Percentiles rank a stretch among this genome's conserved stretches.
Evolutionary conservation across 2,888 invertebrate species (phyloP).

Genomic region (Tiliacea aurago): DNA sequence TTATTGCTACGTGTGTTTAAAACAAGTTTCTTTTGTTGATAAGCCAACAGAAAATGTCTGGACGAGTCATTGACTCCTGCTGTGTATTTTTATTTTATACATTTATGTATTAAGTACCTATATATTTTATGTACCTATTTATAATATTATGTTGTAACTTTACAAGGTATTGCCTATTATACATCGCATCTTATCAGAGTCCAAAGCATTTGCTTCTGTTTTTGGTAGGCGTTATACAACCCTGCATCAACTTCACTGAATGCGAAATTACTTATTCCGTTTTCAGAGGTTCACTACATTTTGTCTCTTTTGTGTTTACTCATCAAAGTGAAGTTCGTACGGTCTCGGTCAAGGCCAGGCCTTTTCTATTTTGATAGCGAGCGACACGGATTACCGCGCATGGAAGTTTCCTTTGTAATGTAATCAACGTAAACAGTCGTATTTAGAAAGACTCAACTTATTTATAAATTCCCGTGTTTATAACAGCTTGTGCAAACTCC

Average conservation of each 20-base stretch:
- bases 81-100: conserved; percentile 66
- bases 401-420: conserved; percentile 44
- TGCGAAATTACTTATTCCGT: conserved; percentile 20
- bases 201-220: neutral
- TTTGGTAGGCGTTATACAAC: conserved; percentile 10
- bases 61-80: conserved; percentile 80
- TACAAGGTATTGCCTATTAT: neutral
- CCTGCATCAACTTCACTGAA: too few species aligned
- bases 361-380: conserved; percentile 43
- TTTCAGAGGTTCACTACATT: conserved; percentile 13
- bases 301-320: conserved; percentile 28
- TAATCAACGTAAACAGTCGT: conserved; percentile 40
- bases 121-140: too few species aligned
- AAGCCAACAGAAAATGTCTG: conserved; percentile 80
- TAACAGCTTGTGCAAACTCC: conserved; percentile 1
- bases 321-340: conserved; percentile 34
- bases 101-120: conserved; percentile 59
- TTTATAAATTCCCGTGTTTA: conserved; percentile 11
- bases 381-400: conserved; percentile 10
- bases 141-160: conserved; percentile 36
- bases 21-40: conserved; percentile 88
- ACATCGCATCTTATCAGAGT: neutral
- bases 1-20: conserved; percentile 79
- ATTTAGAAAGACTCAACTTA: conserved; percentile 12
- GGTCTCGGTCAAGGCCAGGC: conserved; percentile 49